phyloP scores from a whole-genome alignment of 37 sponge, comb jelly and placozoan genomes.

The Ephydatia muelleri region DNA sequence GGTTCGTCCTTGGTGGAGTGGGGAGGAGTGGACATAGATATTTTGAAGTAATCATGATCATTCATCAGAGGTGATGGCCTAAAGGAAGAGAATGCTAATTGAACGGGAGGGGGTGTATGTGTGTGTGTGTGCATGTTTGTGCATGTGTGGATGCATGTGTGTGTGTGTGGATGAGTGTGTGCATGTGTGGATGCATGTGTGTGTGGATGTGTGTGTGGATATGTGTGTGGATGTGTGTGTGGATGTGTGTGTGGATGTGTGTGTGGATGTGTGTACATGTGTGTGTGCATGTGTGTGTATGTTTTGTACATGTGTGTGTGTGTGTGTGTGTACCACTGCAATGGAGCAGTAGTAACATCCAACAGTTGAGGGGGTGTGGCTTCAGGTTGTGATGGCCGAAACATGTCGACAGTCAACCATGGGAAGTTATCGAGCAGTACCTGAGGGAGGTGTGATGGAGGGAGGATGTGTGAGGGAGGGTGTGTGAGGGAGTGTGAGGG shows the following conservation, averaged over 20 bases:
- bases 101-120: too few species aligned
- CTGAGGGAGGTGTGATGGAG: background rate
- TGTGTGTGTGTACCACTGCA: background rate
- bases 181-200: background rate
- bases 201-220: too few species aligned
- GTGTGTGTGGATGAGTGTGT: background rate
- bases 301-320: too few species aligned
- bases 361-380: background rate
- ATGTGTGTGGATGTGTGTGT: too few species aligned
- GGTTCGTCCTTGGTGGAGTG: background rate
- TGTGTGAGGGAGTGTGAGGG: too few species aligned
- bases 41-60: slow-evolving; percentile 3
- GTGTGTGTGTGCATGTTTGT: too few species aligned
- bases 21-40: background rate
- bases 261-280: too few species aligned
- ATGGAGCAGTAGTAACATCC: background rate
- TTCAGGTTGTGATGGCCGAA: background rate
- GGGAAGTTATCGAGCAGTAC: slow-evolving; percentile 12
- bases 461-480: background rate
- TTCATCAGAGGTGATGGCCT: background rate
- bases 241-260: too few species aligned
- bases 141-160: too few species aligned
- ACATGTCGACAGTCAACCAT: slow-evolving; percentile 16
- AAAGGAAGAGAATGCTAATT: background rate
- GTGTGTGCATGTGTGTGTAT: too few species aligned